Conservation (phyloP, 2,113 vertebrate genomes). For the Anthoscopus minutus region DNA sequence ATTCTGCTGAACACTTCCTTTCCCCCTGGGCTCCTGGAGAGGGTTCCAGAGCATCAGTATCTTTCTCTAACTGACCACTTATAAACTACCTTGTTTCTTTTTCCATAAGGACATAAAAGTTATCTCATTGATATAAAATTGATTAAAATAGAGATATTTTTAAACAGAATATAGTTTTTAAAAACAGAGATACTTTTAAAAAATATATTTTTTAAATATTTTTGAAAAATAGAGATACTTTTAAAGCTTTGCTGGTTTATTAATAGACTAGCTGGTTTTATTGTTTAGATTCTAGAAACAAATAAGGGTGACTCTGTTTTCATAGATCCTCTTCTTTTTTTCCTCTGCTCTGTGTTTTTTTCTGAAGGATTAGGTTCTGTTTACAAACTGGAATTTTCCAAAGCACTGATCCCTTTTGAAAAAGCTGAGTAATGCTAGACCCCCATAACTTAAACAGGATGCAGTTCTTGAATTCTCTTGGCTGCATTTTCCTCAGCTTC, state of each 20-base stretch:
- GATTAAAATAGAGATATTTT: too few relatives aligned
- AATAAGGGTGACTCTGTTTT: neutral
- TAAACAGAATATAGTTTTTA: too few relatives aligned
- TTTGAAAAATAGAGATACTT: too few relatives aligned
- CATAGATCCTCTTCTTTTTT: neutral
- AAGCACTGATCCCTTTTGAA: neutral
- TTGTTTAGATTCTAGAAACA: neutral
- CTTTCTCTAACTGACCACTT: neutral
- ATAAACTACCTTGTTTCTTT: neutral
- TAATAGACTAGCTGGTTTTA: neutral
- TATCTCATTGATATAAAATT: too few relatives aligned
- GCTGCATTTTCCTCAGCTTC: neutral
- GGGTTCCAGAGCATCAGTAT: neutral
- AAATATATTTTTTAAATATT: too few relatives aligned
- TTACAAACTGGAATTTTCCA: neutral
- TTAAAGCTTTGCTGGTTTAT: neutral
- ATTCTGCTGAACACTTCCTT: neutral
- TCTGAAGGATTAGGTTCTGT: neutral
- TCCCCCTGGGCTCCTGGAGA: neutral
- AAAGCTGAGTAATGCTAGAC: neutral
- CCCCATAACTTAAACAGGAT: neutral
- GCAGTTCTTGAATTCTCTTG: neutral
- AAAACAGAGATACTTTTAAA: too few relatives aligned
- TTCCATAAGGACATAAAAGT: neutral
- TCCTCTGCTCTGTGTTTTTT: neutral